Base-by-base conservation (phyloP, 1,140 invertebrate species). In the Macrobrachium rosenbergii region DNA sequence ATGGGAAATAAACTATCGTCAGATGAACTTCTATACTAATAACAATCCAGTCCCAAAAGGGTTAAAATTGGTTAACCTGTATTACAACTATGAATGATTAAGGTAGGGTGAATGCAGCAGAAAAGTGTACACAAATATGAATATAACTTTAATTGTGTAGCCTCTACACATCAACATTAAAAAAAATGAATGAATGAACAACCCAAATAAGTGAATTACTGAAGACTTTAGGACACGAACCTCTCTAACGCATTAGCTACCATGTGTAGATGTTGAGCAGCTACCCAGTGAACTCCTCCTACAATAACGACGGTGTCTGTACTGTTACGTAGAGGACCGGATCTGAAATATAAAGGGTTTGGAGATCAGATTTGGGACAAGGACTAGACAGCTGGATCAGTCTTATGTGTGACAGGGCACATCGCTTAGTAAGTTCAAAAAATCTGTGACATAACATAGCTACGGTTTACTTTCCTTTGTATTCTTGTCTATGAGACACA, bases 271-370 rank as follows among this genome's bases (percentile, higher is more conserved):
- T 87, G 85, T 17, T 87, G 85, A 2, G 60, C 85, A n/a, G 85
- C 85, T 11, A 87, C 45, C 85, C 85, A 87, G 37, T 87, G 85
- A 5, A 87, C 85, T 3, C 85, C 85, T 0, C 85, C 85, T 0
- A 87, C 69, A 23, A 87, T 79, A 17, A 87, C 79, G 19, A 87
- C 78, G 12, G 85, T 87, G 78, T 87, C 60, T 7, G 67, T 43
- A 17, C 43, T 81, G 85, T 87, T 87, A 1, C 17, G 69, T 10
- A 87, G 59, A 12, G 85, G 85, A 45, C 84, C 64, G 14, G 76
- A 62, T 67, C 85, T 87, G 85, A 19, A n/a, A 52, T 8, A 58
- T 21, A 23, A 23, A 23, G 6, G 23, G 2, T 2, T 8, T 21
- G 43, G 23, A 62, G 3, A 21, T 17, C n/a, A 37, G n/a, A 43